Base-by-base conservation (phyloP, 2,888 invertebrate genomes). In the Drosophila testacea region DNA sequence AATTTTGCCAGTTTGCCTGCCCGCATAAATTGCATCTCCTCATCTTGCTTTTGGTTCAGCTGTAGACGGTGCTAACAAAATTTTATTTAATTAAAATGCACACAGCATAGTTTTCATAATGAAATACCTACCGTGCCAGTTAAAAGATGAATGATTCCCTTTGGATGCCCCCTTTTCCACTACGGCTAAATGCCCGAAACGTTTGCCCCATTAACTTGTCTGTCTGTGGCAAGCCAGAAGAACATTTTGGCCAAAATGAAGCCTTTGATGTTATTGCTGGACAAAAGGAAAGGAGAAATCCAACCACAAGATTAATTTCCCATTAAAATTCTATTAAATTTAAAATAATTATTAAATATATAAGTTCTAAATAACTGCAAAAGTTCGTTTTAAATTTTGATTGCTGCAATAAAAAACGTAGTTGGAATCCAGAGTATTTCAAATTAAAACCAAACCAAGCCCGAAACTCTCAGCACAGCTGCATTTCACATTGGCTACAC, bases 81-180 rank as follows among this genome's bases (percentile, higher is more conserved):
- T 64, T 74, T 46, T 62, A 71, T 75, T 77, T 79, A 77, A 79
- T 79, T 79, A 79, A 79, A 79, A 60, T 65, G 62, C 69, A 72
- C 59, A 59, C 61, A 51, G 72, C 77, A 74, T 61, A 71, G 73
- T 65, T 71, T 68, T 50, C 65, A 63, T 73, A 63, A 75, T 63
- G 54, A 67, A 76, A 68, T 74, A 50, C 57, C 36, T 74, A 50
- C 57, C 36, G 27, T 30, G 52, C 56, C 51, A 52, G 30, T 64
- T 41, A 63, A 57, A 59, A 64, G 55, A 66, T 70, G 68, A 73
- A 77, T 69, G 65, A 61, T 47, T 57, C 65, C 50, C 68, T 48
- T 44, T 41, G 28, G 59, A 13, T 27, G 1, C 5, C 38, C 38
- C 16, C n/a, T 9, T 41, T 16, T 56, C 56, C 46, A 48, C 48